Conservation (phyloP, 2,888 invertebrate genomes). For the Alitta virens region DNA sequence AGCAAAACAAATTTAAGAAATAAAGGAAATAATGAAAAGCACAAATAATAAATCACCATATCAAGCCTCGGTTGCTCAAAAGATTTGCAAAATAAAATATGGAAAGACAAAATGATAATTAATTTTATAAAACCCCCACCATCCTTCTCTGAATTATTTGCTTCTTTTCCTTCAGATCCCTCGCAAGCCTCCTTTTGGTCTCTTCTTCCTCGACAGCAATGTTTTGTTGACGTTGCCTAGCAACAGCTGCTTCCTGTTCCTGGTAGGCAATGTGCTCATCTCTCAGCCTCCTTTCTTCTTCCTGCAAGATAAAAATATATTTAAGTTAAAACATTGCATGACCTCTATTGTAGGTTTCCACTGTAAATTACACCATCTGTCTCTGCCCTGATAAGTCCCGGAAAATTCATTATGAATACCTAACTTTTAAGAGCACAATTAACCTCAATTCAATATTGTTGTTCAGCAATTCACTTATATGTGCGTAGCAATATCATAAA, state of each 20-base stretch:
- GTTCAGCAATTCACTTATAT: too few relatives aligned
- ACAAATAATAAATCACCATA: conserved; percentile 15
- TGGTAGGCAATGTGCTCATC: conserved; percentile 51
- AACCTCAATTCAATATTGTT: too few relatives aligned
- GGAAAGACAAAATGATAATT: neutral
- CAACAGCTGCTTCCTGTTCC: conserved; percentile 41
- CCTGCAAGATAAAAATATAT: conserved; percentile 28
- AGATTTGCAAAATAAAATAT: neutral
- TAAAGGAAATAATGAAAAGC: neutral
- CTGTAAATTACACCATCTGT: too few relatives aligned
- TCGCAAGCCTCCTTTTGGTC: conserved; percentile 46
- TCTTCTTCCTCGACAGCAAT: conserved; percentile 41
- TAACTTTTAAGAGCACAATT: too few relatives aligned
- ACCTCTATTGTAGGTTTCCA: too few relatives aligned
- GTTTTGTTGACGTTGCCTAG: conserved; percentile 36
- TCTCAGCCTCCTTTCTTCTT: conserved; percentile 47
- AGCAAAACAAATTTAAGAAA: neutral
- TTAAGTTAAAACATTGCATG: too few relatives aligned
- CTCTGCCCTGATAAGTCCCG: too few relatives aligned
- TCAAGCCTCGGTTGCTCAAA: neutral
- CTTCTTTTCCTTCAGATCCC: conserved; percentile 37
- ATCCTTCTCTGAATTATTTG: conserved; percentile 38
- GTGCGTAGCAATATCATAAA: too few relatives aligned
- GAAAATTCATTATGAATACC: too few relatives aligned
- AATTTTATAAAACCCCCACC: conserved; percentile 26